phyloP scores from a whole-genome alignment of 2,797 vertebrate species.

The Coilia nasus region DNA sequence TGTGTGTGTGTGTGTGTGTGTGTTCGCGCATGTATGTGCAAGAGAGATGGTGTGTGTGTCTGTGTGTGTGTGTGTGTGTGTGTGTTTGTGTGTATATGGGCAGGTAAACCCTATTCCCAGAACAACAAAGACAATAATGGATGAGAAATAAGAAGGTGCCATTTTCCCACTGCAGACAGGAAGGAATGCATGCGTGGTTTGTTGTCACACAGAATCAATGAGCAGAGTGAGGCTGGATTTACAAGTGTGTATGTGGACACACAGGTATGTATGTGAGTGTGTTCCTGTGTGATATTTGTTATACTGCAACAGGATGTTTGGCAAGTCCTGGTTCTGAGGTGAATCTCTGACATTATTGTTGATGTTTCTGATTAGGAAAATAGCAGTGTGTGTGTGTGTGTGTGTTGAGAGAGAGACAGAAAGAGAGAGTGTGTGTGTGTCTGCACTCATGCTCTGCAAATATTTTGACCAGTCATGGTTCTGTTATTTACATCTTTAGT shows the following conservation, averaged over 20 bases:
- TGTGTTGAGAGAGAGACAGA: too few species aligned
- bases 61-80: background rate
- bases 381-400: background rate
- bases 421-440: too few species aligned
- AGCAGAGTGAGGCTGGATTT: background rate
- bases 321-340: background rate
- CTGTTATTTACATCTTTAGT: background rate
- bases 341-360: background rate
- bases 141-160: background rate
- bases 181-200: conserved; percentile 9
- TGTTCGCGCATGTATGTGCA: background rate
- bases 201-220: background rate
- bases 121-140: background rate
- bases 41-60: background rate
- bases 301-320: background rate
- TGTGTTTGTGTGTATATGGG: background rate
- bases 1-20: background rate
- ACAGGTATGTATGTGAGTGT: background rate
- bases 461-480: background rate
- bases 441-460: background rate
- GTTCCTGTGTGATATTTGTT: background rate
- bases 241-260: background rate
- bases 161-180: conserved; percentile 22
- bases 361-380: background rate
- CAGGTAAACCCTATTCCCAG: background rate